Base-by-base conservation (phyloP, 2,797 vertebrate species). In the Helostoma temminkii region DNA sequence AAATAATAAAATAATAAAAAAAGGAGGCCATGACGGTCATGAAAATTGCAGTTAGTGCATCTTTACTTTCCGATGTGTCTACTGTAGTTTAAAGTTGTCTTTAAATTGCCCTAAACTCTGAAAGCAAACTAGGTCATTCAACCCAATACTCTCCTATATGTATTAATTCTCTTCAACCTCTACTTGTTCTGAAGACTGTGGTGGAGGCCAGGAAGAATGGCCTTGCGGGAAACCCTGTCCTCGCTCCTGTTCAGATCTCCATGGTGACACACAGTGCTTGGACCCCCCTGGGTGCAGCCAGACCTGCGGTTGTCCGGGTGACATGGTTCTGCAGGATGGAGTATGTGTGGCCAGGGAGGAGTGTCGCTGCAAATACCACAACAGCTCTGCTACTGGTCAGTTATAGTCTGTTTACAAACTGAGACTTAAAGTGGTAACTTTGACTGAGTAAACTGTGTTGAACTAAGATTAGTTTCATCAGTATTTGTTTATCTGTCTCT, bases 171-270 rank as follows among this genome's bases (percentile, higher is more conserved):
- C 9, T 49, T 19, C 3, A 24, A 56, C 32, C 28, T 25, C 0
- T 28, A 4, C 25, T 22, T 37, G 19, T 41, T 37, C 3, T 71
- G 1, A 69, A 98, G 96, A 94, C 16, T 97, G 96, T 3, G 86
- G 63, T 0, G 94, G 93, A 0, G 94, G 93, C 2, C 94, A 93
- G 77, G 83, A 84, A 39, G 81, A 94, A 16, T 94, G 94, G 81
- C 75, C 85, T 10, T 98, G 96, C 47, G 95, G 96, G 49, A 93
- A 92, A 56, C 86, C 92, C 16, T 98, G 96, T 46, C 96, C 96
- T 1, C 95, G 91, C 21, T 94, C 94, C 72, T 98, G 96, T 41
- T 94, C 93, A 0, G 96, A 97, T 80, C 93, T 97, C 82, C 93
- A 95, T 49, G 90, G 84, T 0, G 94, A 95, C 65, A 91, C 90